Base-by-base conservation (phyloP, 2,888 invertebrate species). In the Athetis lepigone region DNA sequence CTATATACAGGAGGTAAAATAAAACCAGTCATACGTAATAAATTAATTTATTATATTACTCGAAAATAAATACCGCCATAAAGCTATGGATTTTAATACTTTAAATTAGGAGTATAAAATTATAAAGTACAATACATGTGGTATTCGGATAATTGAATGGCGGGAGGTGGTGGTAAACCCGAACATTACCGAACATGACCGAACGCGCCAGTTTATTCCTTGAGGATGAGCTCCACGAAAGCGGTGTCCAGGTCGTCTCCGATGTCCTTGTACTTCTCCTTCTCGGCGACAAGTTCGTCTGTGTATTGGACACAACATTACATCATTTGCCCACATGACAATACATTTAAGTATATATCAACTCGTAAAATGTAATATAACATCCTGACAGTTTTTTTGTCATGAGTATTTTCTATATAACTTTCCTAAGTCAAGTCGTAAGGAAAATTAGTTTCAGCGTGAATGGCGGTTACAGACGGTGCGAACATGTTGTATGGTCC, bases 211-310 rank as follows among this genome's bases (percentile, higher is more conserved):
- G 75, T 89, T 92, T 96, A 96, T 95, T 96, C 96, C 93, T 96
- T 96, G 95, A 97, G 96, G 95, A 97, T 97, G 92, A 98, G 97
- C 95, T 98, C 98, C 95, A 99, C 98, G 96, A 99, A 99, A 91
- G 99, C 99, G 92, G 98, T 98, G 96, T 99, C 99, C 97, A 99
- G 97, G 95, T 99, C 99, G 97, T 99, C 99, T 96, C 99, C 99
- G 96, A 99, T 99, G 96, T 98, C 98, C 97, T 99, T 99, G 98
- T 99, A 99, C 95, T 99, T 98, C 96, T 99, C 99, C 97, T 99
- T 99, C 95, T 98, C 98, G 94, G 98, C 97, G 90, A 98, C 98
- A 92, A 98, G 97, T 94, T 98, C 98, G 97, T 98, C 98, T 98
- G 96, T 83, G 84, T 85, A 91, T 85, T 81, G 47, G 62, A 69